phyloP scores from a whole-genome alignment of 2,113 vertebrate species.

The Oxygymnocypris stewartii region DNA sequence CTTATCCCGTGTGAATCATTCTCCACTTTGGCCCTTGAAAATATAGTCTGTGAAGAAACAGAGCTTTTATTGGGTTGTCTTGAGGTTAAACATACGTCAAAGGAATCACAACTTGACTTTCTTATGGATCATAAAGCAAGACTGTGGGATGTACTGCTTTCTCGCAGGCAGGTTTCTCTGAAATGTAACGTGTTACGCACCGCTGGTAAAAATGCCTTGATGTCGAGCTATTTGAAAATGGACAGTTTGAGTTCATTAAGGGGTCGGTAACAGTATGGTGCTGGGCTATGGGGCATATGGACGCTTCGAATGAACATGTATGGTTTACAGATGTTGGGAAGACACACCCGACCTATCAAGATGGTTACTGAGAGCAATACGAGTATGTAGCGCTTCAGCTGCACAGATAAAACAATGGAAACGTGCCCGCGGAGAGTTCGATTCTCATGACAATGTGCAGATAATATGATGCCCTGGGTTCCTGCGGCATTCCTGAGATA shows the following conservation, averaged over 20 bases:
- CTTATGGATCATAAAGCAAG: slow-evolving; percentile 44
- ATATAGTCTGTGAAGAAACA: slow-evolving; percentile 21
- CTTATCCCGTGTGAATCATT: slow-evolving; percentile 14
- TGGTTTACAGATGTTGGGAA: slow-evolving; percentile 58
- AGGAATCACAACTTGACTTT: slow-evolving; percentile 44
- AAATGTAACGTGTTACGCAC: slow-evolving; percentile 39
- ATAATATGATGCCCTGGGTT: slow-evolving; percentile 30
- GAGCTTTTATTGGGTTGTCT: slow-evolving; percentile 31
- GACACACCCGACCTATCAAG: slow-evolving; percentile 47
- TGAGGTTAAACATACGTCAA: slow-evolving; percentile 34
- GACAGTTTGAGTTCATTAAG: slow-evolving; percentile 48
- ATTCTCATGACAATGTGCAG: slow-evolving; percentile 8
- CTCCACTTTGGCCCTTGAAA: slow-evolving; percentile 1
- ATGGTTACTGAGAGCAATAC: slow-evolving; percentile 22
- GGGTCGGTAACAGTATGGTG: slow-evolving; percentile 46
- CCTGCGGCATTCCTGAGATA: slow-evolving; percentile 44
- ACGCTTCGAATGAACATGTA: slow-evolving; percentile 41
- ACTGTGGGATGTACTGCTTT: slow-evolving; percentile 41
- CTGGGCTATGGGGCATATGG: slow-evolving; percentile 30
- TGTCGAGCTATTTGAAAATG: slow-evolving; percentile 30
- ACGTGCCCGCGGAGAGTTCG: not conserved
- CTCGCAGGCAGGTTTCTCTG: slow-evolving; percentile 42
- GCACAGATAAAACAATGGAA: not conserved
- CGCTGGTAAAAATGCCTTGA: slow-evolving; percentile 44
- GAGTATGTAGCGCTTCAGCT: not conserved